Base-by-base conservation (phyloP, 2,888 invertebrate species). In the Idaea straminata region DNA sequence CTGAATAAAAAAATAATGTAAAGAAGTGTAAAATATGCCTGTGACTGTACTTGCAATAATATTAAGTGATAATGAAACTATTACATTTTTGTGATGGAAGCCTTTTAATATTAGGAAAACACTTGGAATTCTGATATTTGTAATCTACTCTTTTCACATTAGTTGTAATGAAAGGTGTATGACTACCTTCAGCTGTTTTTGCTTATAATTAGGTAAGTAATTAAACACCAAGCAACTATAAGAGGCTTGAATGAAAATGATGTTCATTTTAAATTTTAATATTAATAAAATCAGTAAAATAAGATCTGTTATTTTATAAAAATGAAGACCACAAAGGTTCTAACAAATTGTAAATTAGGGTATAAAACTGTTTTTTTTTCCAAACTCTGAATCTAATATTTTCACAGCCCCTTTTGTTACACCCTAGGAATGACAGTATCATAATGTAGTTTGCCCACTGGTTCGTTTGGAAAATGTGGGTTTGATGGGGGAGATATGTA, bases 111-210 rank as follows among this genome's bases (percentile, higher is more conserved):
- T 57, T 57, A 15, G 10, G 15, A 15, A 15, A 15, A 57, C 5
- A 15, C 3, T 57, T 15, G 13, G 5, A 57, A 57, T 57, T 57
- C 13, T 15, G 10, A 4, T 57, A 10, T 15, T 4, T 57, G 57
- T 15, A 15, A 64, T 61, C 59, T n/a, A 65, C 47, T 38, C 60
- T 60, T 65, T 15, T 59, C 35, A 59, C 16, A 61, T 57, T 59
- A 35, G 60, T 64, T 57, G 63, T 59, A 47, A 60, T 35, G 35
- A 64, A 64, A 64, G 62, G 62, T 61, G 64, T 64, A 61, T 64
- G 57, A 64, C 62, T 59, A n/a, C 62, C 64, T 66, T 66, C 59
- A 60, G 59, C 60, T 62, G 16, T 61, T 59, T 59, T 59, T 16
- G 15, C 7, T 16, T 16, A 59, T 59, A 16, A 6, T 16, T 59